These are phyloP conservation scores for Orthosia incerta DNA, from an alignment of 2,888 invertebrate species.

Conservation along the genomic window DNA sequence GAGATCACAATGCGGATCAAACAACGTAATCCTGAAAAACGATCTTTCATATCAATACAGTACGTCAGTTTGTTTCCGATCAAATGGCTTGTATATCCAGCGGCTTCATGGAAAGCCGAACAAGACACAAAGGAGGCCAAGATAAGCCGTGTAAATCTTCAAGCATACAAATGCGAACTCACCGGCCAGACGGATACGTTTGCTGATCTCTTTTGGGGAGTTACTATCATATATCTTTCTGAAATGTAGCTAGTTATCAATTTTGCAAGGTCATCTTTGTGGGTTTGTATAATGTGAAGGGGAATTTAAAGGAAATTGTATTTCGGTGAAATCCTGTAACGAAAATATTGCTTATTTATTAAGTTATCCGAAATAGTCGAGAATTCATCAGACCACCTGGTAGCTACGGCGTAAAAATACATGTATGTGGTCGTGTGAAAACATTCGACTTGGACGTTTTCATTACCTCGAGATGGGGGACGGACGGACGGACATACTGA, in stretches of 20 bases:
- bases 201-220: constrained; percentile 71
- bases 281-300: constrained; percentile 20
- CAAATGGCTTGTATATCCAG: constrained; percentile 69
- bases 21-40: constrained; percentile 62
- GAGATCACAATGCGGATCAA: constrained; percentile 61
- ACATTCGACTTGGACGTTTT: constrained; percentile 31
- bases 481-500: constrained; percentile 39
- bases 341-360: too few species aligned
- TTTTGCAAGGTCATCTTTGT: constrained; percentile 57
- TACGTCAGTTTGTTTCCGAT: constrained; percentile 71
- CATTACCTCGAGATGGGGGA: constrained; percentile 32
- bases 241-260: constrained; percentile 66
- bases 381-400: not conserved
- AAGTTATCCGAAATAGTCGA: not conserved
- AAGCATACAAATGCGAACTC: constrained; percentile 78
- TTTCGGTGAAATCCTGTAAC: not conserved
- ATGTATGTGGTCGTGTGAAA: constrained; percentile 27
- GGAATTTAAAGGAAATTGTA: constrained; percentile 29
- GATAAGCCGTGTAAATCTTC: constrained; percentile 80
- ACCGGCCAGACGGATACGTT: constrained; percentile 66
- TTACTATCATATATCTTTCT: constrained; percentile 68
- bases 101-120: constrained; percentile 72
- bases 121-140: constrained; percentile 76
- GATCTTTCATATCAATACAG: constrained; percentile 69
- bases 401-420: not conserved